Percentiles rank a stretch among this genome's conserved stretches.
These are phyloP conservation scores for Florisuga fusca DNA, from an alignment of 2,797 vertebrate species.

Conservation along the genomic window DNA sequence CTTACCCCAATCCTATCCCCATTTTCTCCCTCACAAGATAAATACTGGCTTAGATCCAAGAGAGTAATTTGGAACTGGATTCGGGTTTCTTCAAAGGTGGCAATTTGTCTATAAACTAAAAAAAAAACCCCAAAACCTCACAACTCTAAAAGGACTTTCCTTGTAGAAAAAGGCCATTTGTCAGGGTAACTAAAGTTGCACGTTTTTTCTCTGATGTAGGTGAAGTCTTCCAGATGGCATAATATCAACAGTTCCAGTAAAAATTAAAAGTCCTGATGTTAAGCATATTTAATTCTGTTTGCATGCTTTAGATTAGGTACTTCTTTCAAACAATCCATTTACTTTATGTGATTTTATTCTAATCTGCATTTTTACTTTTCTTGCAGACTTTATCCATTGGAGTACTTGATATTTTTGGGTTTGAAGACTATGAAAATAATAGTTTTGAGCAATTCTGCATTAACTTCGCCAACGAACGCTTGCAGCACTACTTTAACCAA, in stretches of 20 bases:
- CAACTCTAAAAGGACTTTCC: background rate
- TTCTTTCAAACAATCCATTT: background rate
- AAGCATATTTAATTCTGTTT: background rate
- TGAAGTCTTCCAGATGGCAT: background rate
- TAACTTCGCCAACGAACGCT: constrained; percentile 97
- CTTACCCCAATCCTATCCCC: background rate
- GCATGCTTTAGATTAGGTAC: background rate
- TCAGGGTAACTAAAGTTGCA: background rate
- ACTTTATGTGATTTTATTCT: background rate
- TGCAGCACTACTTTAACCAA: constrained; percentile 99
- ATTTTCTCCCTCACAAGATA: background rate
- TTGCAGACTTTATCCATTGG: constrained; percentile 95
- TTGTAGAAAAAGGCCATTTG: background rate
- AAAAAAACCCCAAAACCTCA: too few relatives aligned
- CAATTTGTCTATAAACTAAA: background rate
- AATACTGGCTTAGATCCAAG: background rate
- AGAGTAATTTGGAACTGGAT: background rate
- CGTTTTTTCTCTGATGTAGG: background rate
- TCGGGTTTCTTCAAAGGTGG: background rate
- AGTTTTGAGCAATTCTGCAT: constrained; percentile 99
- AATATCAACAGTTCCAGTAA: background rate
- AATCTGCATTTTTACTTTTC: background rate
- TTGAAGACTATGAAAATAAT: constrained; percentile 99
- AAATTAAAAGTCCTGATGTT: background rate
- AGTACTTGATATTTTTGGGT: constrained; percentile 98